Conservation (phyloP, 1,140 invertebrate genomes). For the Papilio xuthus region DNA sequence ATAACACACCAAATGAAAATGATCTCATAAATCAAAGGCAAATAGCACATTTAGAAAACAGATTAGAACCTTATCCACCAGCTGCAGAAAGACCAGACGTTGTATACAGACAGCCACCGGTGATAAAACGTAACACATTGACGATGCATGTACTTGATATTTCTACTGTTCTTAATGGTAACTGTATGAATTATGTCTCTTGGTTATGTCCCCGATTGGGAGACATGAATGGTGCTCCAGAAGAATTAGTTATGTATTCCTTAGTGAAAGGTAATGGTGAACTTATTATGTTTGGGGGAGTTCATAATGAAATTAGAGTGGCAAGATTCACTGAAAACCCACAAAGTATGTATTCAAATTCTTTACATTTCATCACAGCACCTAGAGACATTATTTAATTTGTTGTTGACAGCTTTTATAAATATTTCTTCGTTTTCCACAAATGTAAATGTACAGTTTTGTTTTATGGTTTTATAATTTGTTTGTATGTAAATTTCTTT, state of each 20-base stretch:
- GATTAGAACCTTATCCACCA: slow-evolving; percentile 58
- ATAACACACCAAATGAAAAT: slow-evolving; percentile 66
- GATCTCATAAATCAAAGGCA: slow-evolving; percentile 76
- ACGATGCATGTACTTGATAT: slow-evolving; percentile 95
- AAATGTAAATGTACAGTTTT: slow-evolving; percentile 24
- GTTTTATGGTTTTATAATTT: not conserved
- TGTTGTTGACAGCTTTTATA: slow-evolving; percentile 6
- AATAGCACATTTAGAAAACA: slow-evolving; percentile 75
- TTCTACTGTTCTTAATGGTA: slow-evolving; percentile 84
- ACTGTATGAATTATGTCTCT: slow-evolving; percentile 84
- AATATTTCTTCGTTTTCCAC: slow-evolving; percentile 3
- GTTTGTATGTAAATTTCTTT: not conserved
- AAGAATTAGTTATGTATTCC: slow-evolving; percentile 95
- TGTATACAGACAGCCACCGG: slow-evolving; percentile 62
- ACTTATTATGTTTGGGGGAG: slow-evolving; percentile 96
- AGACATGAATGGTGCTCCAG: slow-evolving; percentile 86
- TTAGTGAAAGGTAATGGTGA: slow-evolving; percentile 94
- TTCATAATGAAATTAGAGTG: slow-evolving; percentile 87
- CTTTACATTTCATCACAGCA: slow-evolving; percentile 89
- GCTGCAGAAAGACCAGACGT: slow-evolving; percentile 46
- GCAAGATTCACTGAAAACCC: slow-evolving; percentile 79
- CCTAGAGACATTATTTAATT: slow-evolving; percentile 87
- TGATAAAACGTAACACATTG: slow-evolving; percentile 84
- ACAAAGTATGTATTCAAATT: slow-evolving; percentile 87
- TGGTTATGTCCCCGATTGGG: slow-evolving; percentile 89